Evolutionary conservation across 2,888 invertebrate genomes (phyloP), one percentile per base, ranked within the genome.

Genomic region (Plebejus anna): DNA sequence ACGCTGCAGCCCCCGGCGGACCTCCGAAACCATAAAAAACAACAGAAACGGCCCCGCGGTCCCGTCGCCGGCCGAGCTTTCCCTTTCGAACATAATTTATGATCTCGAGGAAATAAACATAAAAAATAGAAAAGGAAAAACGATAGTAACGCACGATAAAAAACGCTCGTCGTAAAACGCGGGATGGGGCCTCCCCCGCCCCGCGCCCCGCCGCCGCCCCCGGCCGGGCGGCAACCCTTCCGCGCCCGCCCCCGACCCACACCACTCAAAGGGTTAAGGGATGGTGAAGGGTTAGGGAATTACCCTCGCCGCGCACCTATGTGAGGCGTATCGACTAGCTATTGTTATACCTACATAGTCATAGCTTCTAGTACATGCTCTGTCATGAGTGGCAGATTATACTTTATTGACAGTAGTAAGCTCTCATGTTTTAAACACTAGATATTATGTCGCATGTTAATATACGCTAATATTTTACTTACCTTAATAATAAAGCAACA

Each of bases 31-130:
- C 90, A 87, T 82, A 89, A 88, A 87, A 86, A 86, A 88, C 89
- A 88, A 88, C 87, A 89, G 90, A 89, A 90, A 90, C 85, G 90
- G 89, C 89, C 92, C 92, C 91, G 47, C 89, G 91, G 90, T 90
- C 90, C 90, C 91, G 90, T 86, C 86, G 89, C 87, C 88, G 94
- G 93, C 94, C 94, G 91, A 92, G 90, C 89, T 90, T 91, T 92
- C 94, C 94, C 94, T 92, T 93, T 92, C 94, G 93, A 94, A 94
- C 94, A 90, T 94, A 92, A 94, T 94, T 94, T 94, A 94, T 94
- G 94, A 91, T 94, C 91, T 92, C 89, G 90, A 92, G 94, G 94
- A 94, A 94, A 94, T 94, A 94, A 94, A 94, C 94, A 94, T 94
- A 94, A 94, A 94, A 94, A 94, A 93, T 93, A 92, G 94, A 92